A percentile compares a stretch with the other conserved stretches of the same genome.
phyloP scores from a whole-genome alignment of 2,113 vertebrate genomes.

The Nansenia antarctica region DNA sequence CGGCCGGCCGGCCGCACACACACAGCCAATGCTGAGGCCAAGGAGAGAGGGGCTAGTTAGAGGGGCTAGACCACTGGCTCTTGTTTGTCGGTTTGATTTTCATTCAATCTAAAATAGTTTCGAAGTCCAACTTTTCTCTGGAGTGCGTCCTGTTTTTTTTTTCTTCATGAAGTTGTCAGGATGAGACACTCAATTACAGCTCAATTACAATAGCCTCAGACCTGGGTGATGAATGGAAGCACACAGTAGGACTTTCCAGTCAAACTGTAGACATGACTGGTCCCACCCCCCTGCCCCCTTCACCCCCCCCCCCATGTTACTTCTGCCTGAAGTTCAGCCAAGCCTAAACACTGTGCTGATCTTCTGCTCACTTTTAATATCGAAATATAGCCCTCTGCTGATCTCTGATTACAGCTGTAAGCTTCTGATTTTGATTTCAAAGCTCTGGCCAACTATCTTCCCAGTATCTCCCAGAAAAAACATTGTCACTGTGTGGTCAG shows the following conservation, averaged over 20 bases:
- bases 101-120: too few relatives aligned
- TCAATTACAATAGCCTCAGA: slow-evolving; percentile 52
- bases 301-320: too few relatives aligned
- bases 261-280: slow-evolving; percentile 18
- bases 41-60: slow-evolving; percentile 18
- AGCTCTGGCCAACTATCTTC: slow-evolving; percentile 60
- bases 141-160: too few relatives aligned
- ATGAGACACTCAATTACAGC: slow-evolving; percentile 53
- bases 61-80: too few relatives aligned
- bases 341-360: slow-evolving; percentile 55
- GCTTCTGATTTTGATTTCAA: slow-evolving; percentile 66
- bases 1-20: slow-evolving; percentile 39
- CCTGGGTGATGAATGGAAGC: slow-evolving; percentile 37
- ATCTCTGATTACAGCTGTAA: slow-evolving; percentile 60
- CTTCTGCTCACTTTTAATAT: slow-evolving; percentile 65
- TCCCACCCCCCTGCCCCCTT: neutral
- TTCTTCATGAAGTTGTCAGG: too few relatives aligned
- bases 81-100: too few relatives aligned
- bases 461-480: slow-evolving; percentile 69
- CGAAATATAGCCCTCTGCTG: slow-evolving; percentile 45
- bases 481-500: slow-evolving; percentile 74
- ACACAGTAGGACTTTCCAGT: slow-evolving; percentile 30
- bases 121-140: too few relatives aligned
- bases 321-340: slow-evolving; percentile 38
- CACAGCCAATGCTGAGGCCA: slow-evolving; percentile 27